Evolutionary conservation across 2,113 vertebrate species (phyloP).

Genomic region (Otolemur garnettii): DNA sequence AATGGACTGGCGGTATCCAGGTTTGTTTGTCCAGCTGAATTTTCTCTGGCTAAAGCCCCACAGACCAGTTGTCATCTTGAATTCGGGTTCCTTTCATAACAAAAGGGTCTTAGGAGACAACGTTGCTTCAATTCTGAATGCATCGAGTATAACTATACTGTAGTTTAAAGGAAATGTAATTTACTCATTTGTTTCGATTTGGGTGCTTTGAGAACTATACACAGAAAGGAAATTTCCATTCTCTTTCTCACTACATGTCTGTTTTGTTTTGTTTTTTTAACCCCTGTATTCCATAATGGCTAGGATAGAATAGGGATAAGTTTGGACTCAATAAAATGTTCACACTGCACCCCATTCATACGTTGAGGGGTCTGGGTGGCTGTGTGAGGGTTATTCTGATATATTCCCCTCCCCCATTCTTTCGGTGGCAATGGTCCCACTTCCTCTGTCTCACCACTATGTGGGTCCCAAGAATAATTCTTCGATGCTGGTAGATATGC

Average conservation of each 20-base stretch:
- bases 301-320: not conserved
- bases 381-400: not conserved
- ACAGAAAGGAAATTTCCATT: not conserved
- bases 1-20: slow-evolving; percentile 54
- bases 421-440: not conserved
- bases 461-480: not conserved
- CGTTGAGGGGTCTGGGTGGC: fast-evolving
- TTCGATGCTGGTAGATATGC: not conserved
- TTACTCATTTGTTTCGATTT: slow-evolving; percentile 7
- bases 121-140: not conserved
- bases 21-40: slow-evolving; percentile 69
- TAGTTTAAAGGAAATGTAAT: slow-evolving; percentile 10
- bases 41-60: slow-evolving; percentile 67
- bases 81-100: slow-evolving; percentile 15
- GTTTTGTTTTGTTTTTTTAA: not conserved
- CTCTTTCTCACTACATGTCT: not conserved
- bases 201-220: slow-evolving; percentile 61
- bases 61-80: slow-evolving; percentile 41
- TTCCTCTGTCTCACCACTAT: not conserved
- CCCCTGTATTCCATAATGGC: not conserved
- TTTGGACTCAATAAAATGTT: not conserved
- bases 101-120: slow-evolving; percentile 26
- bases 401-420: not conserved
- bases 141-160: not conserved
- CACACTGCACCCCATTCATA: not conserved